phyloP scores from a whole-genome alignment of 2,113 vertebrate genomes.

The Rhombomys opimus region DNA sequence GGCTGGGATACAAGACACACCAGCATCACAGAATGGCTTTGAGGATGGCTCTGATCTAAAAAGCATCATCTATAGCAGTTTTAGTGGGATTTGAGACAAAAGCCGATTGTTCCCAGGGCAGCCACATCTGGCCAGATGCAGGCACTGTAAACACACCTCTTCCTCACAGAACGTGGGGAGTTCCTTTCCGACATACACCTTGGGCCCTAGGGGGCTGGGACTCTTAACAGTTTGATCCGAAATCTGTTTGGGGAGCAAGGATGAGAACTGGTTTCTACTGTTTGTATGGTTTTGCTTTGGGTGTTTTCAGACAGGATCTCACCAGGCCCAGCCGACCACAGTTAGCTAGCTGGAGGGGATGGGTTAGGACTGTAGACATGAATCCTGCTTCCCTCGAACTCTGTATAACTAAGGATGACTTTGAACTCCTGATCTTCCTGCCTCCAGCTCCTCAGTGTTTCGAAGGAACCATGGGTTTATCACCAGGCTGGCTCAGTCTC shows the following conservation, averaged over 20 bases:
- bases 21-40: not conserved
- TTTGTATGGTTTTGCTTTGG: not conserved
- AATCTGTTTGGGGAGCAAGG: not conserved
- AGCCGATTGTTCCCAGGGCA: not conserved
- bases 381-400: not conserved
- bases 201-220: not conserved
- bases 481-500: not conserved
- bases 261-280: not conserved
- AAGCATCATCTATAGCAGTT: not conserved
- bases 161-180: not conserved
- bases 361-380: not conserved
- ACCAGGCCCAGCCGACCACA: not conserved
- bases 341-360: not conserved
- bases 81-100: conserved; percentile 19
- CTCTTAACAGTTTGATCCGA: not conserved
- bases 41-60: not conserved
- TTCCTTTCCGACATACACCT: not conserved
- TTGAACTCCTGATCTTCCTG: not conserved
- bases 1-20: not conserved
- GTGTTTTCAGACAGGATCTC: not conserved
- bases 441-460: not conserved
- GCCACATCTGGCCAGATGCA: not conserved
- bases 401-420: not conserved
- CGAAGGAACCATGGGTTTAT: not conserved
- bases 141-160: not conserved